Evolutionary conservation across 2,113 vertebrate genomes (phyloP), one percentile per base, ranked within the genome.

Genomic region (Hipposideros armiger): DNA sequence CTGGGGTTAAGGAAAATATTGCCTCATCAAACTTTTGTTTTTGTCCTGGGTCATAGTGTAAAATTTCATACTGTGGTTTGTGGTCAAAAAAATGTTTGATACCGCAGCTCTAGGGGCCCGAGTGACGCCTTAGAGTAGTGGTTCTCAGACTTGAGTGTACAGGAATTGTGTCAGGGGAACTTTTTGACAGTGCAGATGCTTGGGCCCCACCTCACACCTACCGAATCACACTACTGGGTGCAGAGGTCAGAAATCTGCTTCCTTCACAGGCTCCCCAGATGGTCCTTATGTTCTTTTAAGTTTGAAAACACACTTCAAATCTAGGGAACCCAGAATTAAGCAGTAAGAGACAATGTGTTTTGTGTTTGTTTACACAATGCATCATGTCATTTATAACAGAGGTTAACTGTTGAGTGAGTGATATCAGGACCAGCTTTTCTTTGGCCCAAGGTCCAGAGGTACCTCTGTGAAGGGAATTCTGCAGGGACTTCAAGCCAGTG

Each of bases 1-100:
- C 40, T 67, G n/a, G 9, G n/a, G 19, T 22, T 36, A 6, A 32
- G 84, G 60, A 20, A 62, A 70, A 76, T 52, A 36, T 2, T 42
- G 26, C 20, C 11, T 54, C 50, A 45, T 66, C 36, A 60, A 30
- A 72, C 54, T 52, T 91, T n/a, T 74, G 45, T 60, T 95, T 91
- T 30, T 73, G n/a, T 54, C 16, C 42, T 87, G 58, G 28, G 40
- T 87, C 70, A 81, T 20, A 62, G 32, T 56, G 19, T 74, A 83
- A 82, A 92, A 42, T 60, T 96, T 74, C 50, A 19, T 60, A 70
- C 40, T 84, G 56, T 90, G 90, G 80, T 94, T 95, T 95, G 40
- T 91, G 93, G 72, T 62, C 0, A 76, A 67, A 84, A 90, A 64
- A 73, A 11, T 16, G 11, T 70, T 87, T 81, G 76, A 88, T 50